These are phyloP conservation scores for Molorchus minor DNA, from an alignment of 2,888 invertebrate genomes.

Conservation along the genomic window DNA sequence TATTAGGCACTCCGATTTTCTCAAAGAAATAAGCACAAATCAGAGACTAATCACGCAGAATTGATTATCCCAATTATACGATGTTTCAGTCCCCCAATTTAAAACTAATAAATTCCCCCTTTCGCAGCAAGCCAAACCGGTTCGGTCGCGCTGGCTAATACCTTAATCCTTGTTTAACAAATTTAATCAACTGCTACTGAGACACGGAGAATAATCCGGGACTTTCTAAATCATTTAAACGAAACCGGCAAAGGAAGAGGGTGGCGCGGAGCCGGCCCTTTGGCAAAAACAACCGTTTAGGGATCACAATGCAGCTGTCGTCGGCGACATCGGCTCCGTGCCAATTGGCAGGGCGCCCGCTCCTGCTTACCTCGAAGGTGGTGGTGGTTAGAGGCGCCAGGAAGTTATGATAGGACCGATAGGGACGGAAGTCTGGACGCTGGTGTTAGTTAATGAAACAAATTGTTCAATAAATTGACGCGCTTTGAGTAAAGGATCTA, in stretches of 20 bases:
- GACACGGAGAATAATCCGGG: conserved; percentile 32
- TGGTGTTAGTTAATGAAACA: not conserved
- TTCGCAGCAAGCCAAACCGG: conserved; percentile 3
- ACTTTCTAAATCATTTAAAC: conserved; percentile 32
- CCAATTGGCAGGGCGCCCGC: conserved; percentile 49
- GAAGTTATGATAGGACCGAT: not conserved
- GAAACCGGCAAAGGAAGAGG: conserved; percentile 32
- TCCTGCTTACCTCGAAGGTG: not conserved
- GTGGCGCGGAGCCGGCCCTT: conserved; percentile 20
- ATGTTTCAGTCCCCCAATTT: too few relatives aligned
- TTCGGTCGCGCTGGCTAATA: conserved; percentile 12
- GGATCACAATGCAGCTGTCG: conserved; percentile 44
- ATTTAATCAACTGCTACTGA: conserved; percentile 30
- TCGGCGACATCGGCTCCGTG: conserved; percentile 44
- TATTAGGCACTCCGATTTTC: too few relatives aligned
- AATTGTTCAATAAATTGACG: too few relatives aligned
- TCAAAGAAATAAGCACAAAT: too few relatives aligned
- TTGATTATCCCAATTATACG: too few relatives aligned
- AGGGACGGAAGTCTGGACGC: too few relatives aligned
- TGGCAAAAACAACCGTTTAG: conserved; percentile 35
- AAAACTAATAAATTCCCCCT: conserved; percentile 23
- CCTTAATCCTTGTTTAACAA: conserved; percentile 34
- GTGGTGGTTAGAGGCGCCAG: not conserved
- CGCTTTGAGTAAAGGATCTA: too few relatives aligned
- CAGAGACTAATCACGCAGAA: too few relatives aligned